phyloP scores from a whole-genome alignment of 2,888 invertebrate species.

The Cancer borealis region DNA sequence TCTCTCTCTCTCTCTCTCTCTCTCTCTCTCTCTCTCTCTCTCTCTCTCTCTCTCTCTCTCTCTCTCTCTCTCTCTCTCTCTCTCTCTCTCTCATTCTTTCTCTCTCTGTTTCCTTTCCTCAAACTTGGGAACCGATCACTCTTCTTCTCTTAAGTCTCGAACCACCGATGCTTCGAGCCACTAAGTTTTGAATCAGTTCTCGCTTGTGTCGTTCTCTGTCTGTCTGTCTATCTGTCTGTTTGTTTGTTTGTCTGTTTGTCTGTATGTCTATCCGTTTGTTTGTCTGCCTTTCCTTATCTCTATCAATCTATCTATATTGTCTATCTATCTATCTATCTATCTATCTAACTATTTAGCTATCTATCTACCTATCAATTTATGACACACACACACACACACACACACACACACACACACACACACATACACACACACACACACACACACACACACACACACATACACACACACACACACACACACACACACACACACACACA shows the following conservation, averaged over 20 bases:
- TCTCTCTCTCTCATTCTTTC: background rate
- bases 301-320: too few species aligned
- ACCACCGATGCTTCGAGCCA: conserved; percentile 3
- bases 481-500: too few species aligned
- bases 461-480: too few species aligned
- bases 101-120: background rate
- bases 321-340: too few species aligned
- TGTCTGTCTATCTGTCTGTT: background rate
- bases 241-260: background rate
- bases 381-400: background rate
- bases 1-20: background rate
- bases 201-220: background rate
- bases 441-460: conserved; percentile 9
- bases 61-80: background rate
- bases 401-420: too few species aligned
- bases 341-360: background rate
- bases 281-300: background rate
- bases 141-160: conserved; percentile 5
- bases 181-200: conserved; percentile 46
- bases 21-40: background rate
- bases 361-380: background rate
- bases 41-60: conserved; percentile 7
- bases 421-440: too few species aligned
- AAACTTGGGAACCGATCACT: background rate
- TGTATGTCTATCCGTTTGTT: background rate